These are phyloP conservation scores for Poicephalus gulielmi DNA, from an alignment of 2,113 vertebrate species.

Conservation along the genomic window DNA sequence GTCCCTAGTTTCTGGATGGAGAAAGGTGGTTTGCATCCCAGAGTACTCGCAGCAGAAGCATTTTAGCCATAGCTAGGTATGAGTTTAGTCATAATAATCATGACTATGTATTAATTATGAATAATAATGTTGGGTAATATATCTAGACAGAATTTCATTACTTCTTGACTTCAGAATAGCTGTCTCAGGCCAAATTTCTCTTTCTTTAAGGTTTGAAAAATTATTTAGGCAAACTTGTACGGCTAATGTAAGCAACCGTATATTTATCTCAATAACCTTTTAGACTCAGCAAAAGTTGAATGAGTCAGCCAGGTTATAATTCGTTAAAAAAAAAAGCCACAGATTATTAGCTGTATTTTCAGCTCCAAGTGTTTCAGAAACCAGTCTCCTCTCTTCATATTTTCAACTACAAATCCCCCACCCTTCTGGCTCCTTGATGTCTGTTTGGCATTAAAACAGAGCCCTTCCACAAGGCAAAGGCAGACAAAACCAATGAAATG, in stretches of 20 bases:
- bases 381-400: background rate
- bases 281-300: slow-evolving; percentile 11
- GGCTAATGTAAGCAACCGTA: background rate
- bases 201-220: background rate
- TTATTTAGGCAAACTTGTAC: background rate
- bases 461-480: background rate
- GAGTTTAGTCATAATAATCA: background rate
- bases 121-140: background rate
- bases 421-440: slow-evolving; percentile 27
- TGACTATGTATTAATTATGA: background rate
- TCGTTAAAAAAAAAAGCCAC: slow-evolving; percentile 5
- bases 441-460: background rate
- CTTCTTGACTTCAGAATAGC: background rate
- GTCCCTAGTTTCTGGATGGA: background rate
- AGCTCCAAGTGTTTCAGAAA: slow-evolving; percentile 18
- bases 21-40: background rate
- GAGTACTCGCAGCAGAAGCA: background rate
- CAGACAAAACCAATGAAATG: background rate
- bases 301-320: background rate
- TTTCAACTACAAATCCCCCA: background rate
- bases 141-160: background rate
- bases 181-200: background rate
- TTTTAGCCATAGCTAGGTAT: background rate
- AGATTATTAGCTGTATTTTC: background rate
- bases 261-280: slow-evolving; percentile 16